Conservation (phyloP, 2,888 invertebrate genomes). For the Xanthia icteritia region DNA sequence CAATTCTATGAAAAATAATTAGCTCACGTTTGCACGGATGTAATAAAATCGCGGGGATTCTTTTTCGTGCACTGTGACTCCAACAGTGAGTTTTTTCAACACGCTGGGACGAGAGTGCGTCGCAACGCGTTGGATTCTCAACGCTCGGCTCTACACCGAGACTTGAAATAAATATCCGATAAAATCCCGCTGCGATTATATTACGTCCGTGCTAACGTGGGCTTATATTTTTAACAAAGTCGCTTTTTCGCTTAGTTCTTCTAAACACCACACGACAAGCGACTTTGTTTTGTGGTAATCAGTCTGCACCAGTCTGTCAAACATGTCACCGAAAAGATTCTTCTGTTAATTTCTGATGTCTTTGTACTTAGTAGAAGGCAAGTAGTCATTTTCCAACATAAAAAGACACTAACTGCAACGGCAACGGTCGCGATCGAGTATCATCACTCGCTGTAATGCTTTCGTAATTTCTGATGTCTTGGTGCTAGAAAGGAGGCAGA, state of each 20-base stretch:
- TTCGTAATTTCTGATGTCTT: slow-evolving; percentile 32
- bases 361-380: slow-evolving; percentile 43
- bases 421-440: background rate
- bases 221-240: too few relatives aligned
- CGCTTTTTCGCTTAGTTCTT: background rate
- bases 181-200: too few relatives aligned
- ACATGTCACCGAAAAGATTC: background rate
- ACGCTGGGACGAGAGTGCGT: too few relatives aligned
- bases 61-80: too few relatives aligned
- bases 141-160: too few relatives aligned
- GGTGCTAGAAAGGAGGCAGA: slow-evolving; percentile 40
- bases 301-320: background rate
- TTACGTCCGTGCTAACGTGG: too few relatives aligned
- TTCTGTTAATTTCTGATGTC: slow-evolving; percentile 11
- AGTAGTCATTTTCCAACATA: slow-evolving; percentile 22
- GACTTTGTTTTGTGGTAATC: background rate
- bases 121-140: too few relatives aligned
- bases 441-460: background rate
- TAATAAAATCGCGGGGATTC: too few relatives aligned
- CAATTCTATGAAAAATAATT: background rate
- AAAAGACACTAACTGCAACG: slow-evolving; percentile 15
- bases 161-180: too few relatives aligned
- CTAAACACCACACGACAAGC: background rate
- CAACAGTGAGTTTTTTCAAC: too few relatives aligned
- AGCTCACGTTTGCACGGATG: too few relatives aligned